Conservation (phyloP, 2,797 vertebrate species). For the Apogon talboti region DNA sequence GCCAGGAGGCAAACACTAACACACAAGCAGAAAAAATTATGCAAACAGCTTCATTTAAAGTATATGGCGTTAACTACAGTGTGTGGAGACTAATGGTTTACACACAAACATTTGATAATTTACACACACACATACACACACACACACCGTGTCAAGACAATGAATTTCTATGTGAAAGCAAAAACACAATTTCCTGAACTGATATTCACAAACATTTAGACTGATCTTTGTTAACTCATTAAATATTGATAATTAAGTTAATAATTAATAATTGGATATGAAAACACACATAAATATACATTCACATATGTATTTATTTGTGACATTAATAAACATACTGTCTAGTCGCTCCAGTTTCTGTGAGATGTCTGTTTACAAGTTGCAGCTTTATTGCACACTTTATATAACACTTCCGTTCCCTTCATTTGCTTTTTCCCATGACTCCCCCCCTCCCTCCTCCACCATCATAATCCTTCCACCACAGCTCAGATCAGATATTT, state of each 20-base stretch:
- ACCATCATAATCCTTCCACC: constrained; percentile 23
- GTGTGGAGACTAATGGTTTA: too few species aligned
- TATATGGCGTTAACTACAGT: background rate
- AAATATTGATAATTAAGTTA: background rate
- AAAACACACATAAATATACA: too few species aligned
- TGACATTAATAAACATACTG: fast-evolving
- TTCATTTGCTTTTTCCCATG: constrained; percentile 11
- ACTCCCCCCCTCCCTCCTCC: background rate
- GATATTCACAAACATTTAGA: background rate
- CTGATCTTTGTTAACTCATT: background rate
- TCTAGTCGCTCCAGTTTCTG: background rate
- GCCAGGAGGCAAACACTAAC: background rate
- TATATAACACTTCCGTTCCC: background rate
- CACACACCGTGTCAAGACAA: too few species aligned
- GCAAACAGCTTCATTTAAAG: background rate
- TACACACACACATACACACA: background rate
- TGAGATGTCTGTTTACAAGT: background rate
- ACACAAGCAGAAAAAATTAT: background rate
- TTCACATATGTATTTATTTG: too few species aligned
- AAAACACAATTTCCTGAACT: too few species aligned
- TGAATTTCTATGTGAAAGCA: too few species aligned
- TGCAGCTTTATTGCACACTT: background rate
- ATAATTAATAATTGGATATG: background rate
- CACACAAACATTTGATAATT: too few species aligned
- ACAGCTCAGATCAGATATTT: constrained; percentile 56